These are phyloP conservation scores for Neuroterus valhalla DNA, from an alignment of 1,140 invertebrate genomes.

Conservation along the genomic window DNA sequence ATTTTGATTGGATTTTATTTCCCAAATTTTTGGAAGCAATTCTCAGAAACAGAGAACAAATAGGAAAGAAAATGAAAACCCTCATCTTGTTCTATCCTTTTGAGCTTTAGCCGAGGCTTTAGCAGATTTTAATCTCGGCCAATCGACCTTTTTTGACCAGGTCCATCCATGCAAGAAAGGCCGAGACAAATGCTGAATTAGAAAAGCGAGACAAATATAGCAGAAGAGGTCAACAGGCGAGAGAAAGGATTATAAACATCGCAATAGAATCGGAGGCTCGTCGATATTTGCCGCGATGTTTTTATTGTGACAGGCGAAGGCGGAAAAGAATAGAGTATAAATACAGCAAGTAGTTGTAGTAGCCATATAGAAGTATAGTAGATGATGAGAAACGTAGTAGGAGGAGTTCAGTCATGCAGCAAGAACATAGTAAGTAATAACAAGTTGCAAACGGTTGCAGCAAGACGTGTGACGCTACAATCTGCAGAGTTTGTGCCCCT, in stretches of 20 bases:
- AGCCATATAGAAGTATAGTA: background rate
- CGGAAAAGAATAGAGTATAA: constrained; percentile 34
- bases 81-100: no score
- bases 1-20: no score
- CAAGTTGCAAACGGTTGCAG: background rate
- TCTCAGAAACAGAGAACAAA: no score
- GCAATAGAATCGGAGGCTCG: constrained; percentile 51
- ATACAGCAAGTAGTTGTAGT: background rate
- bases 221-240: constrained; percentile 12
- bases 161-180: background rate
- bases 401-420: background rate
- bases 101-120: no score
- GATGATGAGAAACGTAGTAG: background rate
- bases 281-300: constrained; percentile 2
- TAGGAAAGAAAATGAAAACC: no score
- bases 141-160: no score
- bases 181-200: background rate
- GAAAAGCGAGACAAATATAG: constrained; percentile 20
- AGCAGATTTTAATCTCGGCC: no score
- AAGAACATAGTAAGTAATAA: no score
- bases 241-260: background rate
- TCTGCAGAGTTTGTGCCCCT: no score
- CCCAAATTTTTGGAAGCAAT: no score
- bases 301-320: constrained; percentile 9
- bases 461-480: constrained; percentile 56